phyloP scores from a whole-genome alignment of 1,140 invertebrate species.

The Goniozus legneri region DNA sequence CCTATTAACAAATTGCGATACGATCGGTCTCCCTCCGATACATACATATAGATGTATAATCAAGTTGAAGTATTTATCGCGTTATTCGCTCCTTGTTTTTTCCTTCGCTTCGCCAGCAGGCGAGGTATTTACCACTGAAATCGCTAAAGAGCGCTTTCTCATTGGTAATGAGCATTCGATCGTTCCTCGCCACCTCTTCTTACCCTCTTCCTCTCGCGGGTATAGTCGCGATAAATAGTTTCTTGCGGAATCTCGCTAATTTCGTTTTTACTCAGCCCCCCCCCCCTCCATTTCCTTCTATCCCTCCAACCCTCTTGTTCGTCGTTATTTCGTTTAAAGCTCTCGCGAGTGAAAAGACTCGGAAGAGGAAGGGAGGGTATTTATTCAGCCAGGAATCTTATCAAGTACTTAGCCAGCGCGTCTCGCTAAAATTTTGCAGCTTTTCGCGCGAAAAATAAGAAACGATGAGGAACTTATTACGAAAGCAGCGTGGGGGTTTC shows the following conservation, averaged over 20 bases:
- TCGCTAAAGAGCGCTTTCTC: neutral
- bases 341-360: too few relatives aligned
- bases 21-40: too few relatives aligned
- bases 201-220: constrained; percentile 13
- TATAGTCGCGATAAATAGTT: constrained; percentile 8
- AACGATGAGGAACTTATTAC: neutral
- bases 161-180: neutral
- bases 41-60: too few relatives aligned
- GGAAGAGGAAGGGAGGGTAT: too few relatives aligned
- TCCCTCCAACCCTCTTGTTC: neutral
- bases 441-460: neutral
- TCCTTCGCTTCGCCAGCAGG: constrained; percentile 5
- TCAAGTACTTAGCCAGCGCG: too few relatives aligned
- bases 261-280: constrained; percentile 6
- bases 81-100: constrained; percentile 13
- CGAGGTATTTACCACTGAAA: constrained; percentile 2
- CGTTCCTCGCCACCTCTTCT: constrained; percentile 1
- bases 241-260: constrained; percentile 19
- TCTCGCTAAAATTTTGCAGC: constrained; percentile 1
- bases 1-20: too few relatives aligned
- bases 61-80: too few relatives aligned
- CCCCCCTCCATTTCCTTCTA: too few relatives aligned
- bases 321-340: neutral
- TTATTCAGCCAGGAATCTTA: too few relatives aligned
- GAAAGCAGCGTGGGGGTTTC: neutral